Evolutionary conservation across 2,888 invertebrate genomes (phyloP).

Genomic region (Pyrrhia umbra): DNA sequence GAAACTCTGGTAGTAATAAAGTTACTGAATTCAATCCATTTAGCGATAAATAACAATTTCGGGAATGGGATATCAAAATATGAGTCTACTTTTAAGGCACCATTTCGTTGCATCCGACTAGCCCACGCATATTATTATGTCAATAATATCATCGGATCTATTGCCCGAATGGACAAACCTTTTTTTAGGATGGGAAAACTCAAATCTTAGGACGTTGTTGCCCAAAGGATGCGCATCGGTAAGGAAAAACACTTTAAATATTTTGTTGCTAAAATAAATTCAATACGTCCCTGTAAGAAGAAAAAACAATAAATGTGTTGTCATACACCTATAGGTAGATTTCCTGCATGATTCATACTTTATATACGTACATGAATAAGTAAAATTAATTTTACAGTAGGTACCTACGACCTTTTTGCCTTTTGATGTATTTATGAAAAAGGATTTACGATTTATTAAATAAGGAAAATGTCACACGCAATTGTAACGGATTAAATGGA

Average conservation of each 20-base stretch:
- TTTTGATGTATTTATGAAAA: constrained; percentile 11
- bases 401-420: constrained; percentile 8
- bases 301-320: neutral
- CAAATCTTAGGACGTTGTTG: no score
- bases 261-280: neutral
- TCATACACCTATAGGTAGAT: neutral
- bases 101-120: neutral
- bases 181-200: no score
- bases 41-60: constrained; percentile 24
- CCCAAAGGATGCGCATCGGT: neutral
- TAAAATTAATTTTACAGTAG: neutral
- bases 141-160: neutral
- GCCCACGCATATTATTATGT: neutral
- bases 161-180: neutral
- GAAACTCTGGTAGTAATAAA: constrained; percentile 22
- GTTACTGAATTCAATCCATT: constrained; percentile 39
- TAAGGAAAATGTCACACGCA: constrained; percentile 33
- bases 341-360: neutral
- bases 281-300: neutral
- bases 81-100: neutral
- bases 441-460: constrained; percentile 22
- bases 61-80: neutral
- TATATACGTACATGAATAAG: neutral
- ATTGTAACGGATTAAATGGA: constrained; percentile 20
- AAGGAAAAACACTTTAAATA: neutral